phyloP scores from a whole-genome alignment of 2,797 vertebrate species.

The Micromesistius poutassou region DNA sequence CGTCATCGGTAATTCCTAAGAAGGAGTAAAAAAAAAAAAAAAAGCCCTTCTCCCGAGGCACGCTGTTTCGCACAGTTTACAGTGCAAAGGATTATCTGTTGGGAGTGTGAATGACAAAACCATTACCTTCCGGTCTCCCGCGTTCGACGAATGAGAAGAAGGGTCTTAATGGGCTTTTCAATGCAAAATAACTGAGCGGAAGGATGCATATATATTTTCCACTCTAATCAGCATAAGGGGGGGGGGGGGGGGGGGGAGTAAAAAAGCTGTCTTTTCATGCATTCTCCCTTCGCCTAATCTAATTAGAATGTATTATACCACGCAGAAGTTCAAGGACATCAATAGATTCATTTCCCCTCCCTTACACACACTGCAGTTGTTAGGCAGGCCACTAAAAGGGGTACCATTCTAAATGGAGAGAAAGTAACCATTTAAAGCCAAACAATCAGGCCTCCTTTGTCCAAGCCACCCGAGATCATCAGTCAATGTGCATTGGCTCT shows the following conservation, averaged over 20 bases:
- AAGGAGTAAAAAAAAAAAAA: no score
- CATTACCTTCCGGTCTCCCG: constrained; percentile 36
- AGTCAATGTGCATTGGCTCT: constrained; percentile 44
- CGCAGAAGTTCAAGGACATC: constrained; percentile 63
- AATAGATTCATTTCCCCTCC: constrained; percentile 49
- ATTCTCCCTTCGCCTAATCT: constrained; percentile 54
- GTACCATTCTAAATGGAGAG: constrained; percentile 23
- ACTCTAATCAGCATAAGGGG: constrained; percentile 64
- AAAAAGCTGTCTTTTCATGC: constrained; percentile 55
- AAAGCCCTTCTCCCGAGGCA: neutral
- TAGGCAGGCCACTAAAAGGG: constrained; percentile 19
- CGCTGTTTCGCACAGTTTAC: constrained; percentile 37
- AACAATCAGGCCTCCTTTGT: constrained; percentile 45
- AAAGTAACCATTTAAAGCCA: constrained; percentile 38
- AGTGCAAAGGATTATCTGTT: constrained; percentile 27
- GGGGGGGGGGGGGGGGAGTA: neutral
- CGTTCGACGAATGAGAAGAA: constrained; percentile 32
- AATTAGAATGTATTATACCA: constrained; percentile 72
- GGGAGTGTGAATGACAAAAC: constrained; percentile 39
- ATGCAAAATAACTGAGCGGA: constrained; percentile 33
- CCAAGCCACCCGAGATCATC: constrained; percentile 38
- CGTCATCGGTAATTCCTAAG: no score
- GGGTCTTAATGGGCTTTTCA: constrained; percentile 59
- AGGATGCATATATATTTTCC: constrained; percentile 50
- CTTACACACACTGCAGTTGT: constrained; percentile 34